Conservation (phyloP, 2,888 invertebrate genomes). For the Tethea ocularis region DNA sequence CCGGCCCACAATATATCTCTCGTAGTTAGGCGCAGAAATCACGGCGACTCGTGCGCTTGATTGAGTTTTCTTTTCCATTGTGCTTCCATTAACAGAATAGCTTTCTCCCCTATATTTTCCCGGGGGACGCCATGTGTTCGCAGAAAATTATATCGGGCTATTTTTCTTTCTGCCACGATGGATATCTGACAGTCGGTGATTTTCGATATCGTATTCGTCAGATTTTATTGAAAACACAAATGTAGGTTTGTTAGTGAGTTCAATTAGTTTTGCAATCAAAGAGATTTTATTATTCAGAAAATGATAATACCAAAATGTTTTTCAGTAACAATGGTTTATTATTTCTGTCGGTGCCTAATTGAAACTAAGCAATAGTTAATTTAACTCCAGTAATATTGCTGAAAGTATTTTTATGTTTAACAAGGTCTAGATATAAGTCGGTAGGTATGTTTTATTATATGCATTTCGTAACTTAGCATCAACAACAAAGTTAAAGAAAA, state of each 20-base stretch:
- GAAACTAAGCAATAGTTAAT: too few relatives aligned
- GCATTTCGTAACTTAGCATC: too few relatives aligned
- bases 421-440: too few relatives aligned
- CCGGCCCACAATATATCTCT: constrained; percentile 73
- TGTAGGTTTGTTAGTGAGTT: background rate
- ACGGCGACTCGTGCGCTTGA: constrained; percentile 77
- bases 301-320: too few relatives aligned
- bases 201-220: constrained; percentile 10
- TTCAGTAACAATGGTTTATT: too few relatives aligned
- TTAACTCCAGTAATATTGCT: too few relatives aligned
- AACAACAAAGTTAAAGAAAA: too few relatives aligned
- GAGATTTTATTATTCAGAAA: too few relatives aligned
- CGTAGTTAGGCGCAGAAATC: constrained; percentile 81
- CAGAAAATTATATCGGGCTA: constrained; percentile 72
- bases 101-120: constrained; percentile 66
- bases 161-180: constrained; percentile 56
- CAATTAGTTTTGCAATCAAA: too few relatives aligned
- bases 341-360: too few relatives aligned
- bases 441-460: too few relatives aligned
- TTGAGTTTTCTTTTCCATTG: constrained; percentile 82
- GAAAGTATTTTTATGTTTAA: too few relatives aligned
- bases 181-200: constrained; percentile 24
- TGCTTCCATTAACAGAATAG: constrained; percentile 79
- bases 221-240: background rate
- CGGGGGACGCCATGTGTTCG: constrained; percentile 69